These are phyloP conservation scores for Plecturocebus donacophilus DNA, from an alignment of 2,113 vertebrate genomes.

Conservation along the genomic window DNA sequence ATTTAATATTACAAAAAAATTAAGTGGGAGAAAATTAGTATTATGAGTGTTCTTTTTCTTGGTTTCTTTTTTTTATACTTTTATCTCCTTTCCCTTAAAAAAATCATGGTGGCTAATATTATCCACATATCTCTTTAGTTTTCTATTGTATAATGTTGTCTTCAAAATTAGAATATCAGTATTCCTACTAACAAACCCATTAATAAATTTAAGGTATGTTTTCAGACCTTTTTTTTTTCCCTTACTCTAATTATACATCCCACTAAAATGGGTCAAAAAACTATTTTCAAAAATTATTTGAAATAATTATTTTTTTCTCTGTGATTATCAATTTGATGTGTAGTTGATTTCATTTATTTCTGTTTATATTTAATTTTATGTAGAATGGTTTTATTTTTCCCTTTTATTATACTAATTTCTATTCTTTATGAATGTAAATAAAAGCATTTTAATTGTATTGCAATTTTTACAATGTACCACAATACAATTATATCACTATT, in stretches of 20 bases:
- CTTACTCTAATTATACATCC: background rate
- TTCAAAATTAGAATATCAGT: constrained; percentile 32
- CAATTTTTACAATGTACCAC: background rate
- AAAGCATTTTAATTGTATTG: background rate
- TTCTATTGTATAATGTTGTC: background rate
- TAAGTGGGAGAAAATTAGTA: background rate
- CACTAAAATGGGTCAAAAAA: background rate
- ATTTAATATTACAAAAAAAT: background rate
- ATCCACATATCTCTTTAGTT: background rate
- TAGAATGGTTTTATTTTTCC: background rate
- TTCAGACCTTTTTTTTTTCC: background rate
- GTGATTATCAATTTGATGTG: background rate
- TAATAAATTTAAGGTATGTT: background rate
- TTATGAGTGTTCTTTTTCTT: background rate
- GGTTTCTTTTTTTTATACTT: background rate
- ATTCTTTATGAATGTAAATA: background rate
- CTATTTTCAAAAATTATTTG: background rate
- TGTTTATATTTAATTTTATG: background rate
- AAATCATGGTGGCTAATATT: background rate
- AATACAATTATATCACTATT: background rate
- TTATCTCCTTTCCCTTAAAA: background rate
- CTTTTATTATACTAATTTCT: background rate
- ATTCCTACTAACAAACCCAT: background rate
- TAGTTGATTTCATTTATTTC: background rate
- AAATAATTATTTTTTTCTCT: background rate